Evolutionary conservation across 2,113 vertebrate genomes (phyloP).

Genomic region (Rhombomys opimus): DNA sequence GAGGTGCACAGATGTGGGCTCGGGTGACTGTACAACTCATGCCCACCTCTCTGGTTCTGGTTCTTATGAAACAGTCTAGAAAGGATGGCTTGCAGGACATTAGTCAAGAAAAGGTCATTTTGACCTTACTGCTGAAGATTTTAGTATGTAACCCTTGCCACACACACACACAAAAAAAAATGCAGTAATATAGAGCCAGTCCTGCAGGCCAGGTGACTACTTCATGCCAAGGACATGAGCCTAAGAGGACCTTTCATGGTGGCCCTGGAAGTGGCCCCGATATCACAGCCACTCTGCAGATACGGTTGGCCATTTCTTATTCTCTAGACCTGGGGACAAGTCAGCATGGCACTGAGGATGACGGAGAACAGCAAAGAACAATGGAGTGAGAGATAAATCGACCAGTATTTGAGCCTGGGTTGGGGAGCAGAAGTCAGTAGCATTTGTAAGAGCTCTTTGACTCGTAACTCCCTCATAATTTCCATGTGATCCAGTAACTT

Average conservation of each 20-base stretch:
- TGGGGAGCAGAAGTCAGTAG: neutral
- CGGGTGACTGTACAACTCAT: neutral
- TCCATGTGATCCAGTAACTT: neutral
- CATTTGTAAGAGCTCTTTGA: slow-evolving; percentile 15
- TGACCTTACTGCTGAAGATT: neutral
- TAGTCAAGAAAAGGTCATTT: neutral
- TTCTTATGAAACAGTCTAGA: neutral
- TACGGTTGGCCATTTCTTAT: neutral
- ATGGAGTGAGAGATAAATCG: neutral
- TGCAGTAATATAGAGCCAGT: neutral
- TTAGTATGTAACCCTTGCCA: neutral
- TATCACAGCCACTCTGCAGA: neutral
- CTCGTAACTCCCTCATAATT: slow-evolving; percentile 6
- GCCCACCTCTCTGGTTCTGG: neutral
- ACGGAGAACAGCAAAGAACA: neutral
- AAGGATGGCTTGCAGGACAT: neutral
- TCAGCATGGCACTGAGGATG: neutral
- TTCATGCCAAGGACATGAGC: neutral
- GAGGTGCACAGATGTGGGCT: neutral
- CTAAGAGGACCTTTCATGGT: neutral
- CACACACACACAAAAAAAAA: neutral
- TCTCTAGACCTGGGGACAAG: neutral
- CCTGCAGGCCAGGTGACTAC: neutral
- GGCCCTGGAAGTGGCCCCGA: neutral
- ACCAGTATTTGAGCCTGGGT: neutral